Percentiles rank a stretch among this genome's conserved stretches.
Evolutionary conservation across 2,113 vertebrate genomes (phyloP).

Genomic region (Neotoma lepida): DNA sequence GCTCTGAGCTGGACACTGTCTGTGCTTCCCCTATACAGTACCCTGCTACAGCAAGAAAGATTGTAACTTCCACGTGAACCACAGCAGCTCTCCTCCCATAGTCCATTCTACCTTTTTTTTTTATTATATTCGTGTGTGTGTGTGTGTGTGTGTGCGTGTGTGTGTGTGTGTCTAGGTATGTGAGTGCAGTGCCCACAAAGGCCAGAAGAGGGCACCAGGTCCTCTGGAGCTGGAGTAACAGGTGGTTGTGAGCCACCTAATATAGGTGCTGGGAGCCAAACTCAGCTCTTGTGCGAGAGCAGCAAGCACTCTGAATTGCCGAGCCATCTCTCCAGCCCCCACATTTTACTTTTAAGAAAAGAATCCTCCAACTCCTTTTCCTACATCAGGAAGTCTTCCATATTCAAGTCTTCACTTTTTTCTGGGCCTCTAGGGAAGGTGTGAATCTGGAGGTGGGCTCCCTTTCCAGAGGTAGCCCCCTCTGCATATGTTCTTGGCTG

Average conservation of each 20-base stretch:
- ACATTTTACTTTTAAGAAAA: background rate
- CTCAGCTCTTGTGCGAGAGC: background rate
- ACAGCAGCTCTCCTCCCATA: background rate
- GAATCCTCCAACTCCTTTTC: background rate
- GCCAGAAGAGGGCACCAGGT: background rate
- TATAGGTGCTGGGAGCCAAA: background rate
- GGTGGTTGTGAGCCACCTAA: background rate
- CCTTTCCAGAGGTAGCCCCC: background rate
- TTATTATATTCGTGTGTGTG: background rate
- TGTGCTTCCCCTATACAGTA: too few relatives aligned
- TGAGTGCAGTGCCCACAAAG: background rate
- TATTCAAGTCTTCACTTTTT: background rate
- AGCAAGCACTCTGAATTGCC: background rate
- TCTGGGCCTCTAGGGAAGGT: background rate
- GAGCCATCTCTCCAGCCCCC: background rate
- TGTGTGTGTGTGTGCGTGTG: background rate
- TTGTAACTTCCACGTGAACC: accelerated
- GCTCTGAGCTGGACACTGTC: accelerated
- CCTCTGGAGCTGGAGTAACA: too few relatives aligned
- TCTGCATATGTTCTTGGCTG: background rate
- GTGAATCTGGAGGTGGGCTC: background rate
- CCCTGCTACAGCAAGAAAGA: background rate
- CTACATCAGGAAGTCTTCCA: background rate
- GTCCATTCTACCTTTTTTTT: background rate
- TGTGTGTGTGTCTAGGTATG: background rate